Percentiles rank a stretch among this genome's conserved stretches.
phyloP scores from a whole-genome alignment of 2,797 vertebrate genomes.

The Coluber constrictor region DNA sequence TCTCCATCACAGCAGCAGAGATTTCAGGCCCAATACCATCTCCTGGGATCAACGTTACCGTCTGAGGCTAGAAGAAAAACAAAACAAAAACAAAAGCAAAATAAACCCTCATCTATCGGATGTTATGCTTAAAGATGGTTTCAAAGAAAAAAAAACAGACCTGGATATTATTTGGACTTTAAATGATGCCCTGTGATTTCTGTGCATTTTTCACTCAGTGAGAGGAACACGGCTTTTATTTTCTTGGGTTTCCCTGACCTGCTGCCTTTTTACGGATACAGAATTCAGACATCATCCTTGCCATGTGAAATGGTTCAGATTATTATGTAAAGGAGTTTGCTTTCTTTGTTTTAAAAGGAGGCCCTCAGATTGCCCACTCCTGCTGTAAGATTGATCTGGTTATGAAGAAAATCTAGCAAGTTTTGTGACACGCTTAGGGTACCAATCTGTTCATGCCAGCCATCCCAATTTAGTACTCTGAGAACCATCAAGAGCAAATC shows the following conservation, averaged over 20 bases:
- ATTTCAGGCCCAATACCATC: slow-evolving; percentile 98
- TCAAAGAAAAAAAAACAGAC: neutral
- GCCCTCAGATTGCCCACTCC: neutral
- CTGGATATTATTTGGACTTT: neutral
- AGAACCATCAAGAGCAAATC: neutral
- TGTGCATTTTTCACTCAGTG: neutral
- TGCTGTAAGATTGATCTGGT: neutral
- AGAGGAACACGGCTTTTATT: neutral
- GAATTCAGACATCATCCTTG: neutral
- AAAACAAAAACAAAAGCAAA: slow-evolving; percentile 17
- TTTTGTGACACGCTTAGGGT: neutral
- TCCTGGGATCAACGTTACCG: slow-evolving; percentile 94
- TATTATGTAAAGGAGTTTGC: neutral
- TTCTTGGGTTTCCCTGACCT: neutral
- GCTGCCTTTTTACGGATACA: neutral
- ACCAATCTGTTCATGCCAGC: neutral
- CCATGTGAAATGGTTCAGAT: neutral
- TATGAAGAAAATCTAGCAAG: neutral
- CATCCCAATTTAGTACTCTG: neutral
- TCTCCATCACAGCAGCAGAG: slow-evolving; percentile 89
- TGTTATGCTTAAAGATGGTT: slow-evolving; percentile 10
- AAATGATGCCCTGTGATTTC: neutral
- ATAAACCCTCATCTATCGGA: neutral
- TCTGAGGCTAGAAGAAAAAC: slow-evolving; percentile 78
- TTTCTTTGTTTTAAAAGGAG: neutral